A percentile compares a stretch with the other conserved stretches of the same genome.
These are phyloP conservation scores for Phymorhynchus buccinoides DNA, from an alignment of 1,140 invertebrate species.

Conservation along the genomic window DNA sequence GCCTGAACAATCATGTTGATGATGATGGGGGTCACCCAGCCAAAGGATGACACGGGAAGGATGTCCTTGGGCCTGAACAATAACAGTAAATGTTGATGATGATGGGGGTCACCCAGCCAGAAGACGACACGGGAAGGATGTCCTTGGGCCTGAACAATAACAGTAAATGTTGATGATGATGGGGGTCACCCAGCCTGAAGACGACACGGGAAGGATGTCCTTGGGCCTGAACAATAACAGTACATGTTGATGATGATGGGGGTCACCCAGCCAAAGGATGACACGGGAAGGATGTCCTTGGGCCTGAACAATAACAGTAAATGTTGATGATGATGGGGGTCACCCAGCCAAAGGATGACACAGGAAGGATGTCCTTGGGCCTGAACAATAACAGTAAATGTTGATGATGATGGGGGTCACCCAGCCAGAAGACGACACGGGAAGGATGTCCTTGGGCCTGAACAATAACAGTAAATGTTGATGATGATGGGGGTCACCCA, in stretches of 20 bases:
- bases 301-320: constrained; percentile 23
- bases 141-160: constrained; percentile 35
- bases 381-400: background rate
- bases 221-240: constrained; percentile 41
- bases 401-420: background rate
- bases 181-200: background rate
- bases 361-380: background rate
- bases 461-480: background rate
- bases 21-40: background rate
- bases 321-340: background rate
- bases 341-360: background rate
- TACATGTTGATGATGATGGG: constrained; percentile 77
- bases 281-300: constrained; percentile 71
- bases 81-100: constrained; percentile 76
- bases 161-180: background rate
- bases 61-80: background rate
- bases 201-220: no score
- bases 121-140: constrained; percentile 74
- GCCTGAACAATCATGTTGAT: background rate
- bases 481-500: background rate
- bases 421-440: background rate
- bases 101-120: constrained; percentile 78
- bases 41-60: background rate
- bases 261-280: constrained; percentile 78
- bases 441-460: background rate